These are phyloP conservation scores for Narcine bancroftii DNA, from an alignment of 2,113 vertebrate genomes.

Conservation along the genomic window DNA sequence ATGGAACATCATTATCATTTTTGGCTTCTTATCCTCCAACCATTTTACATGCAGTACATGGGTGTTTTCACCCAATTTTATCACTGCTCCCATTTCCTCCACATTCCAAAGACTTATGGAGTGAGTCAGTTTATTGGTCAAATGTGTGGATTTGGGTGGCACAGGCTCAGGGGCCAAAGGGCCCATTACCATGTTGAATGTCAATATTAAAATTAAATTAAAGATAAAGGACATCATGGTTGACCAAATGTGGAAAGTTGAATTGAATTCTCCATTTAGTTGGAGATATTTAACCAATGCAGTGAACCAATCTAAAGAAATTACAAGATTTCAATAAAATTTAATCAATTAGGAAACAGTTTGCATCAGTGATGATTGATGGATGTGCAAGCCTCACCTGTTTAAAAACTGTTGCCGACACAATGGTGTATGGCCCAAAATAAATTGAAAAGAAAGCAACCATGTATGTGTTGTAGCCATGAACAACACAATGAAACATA, in stretches of 20 bases:
- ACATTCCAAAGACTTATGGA: too few species aligned
- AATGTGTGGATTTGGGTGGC: too few species aligned
- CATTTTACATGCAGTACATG: too few species aligned
- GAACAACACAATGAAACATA: not conserved
- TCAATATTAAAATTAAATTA: too few species aligned
- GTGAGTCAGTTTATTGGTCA: too few species aligned
- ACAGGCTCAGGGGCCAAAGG: too few species aligned
- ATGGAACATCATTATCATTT: too few species aligned
- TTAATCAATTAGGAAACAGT: not conserved
- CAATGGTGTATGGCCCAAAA: not conserved
- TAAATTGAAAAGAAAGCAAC: not conserved
- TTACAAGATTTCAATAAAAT: not conserved
- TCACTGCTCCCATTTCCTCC: too few species aligned
- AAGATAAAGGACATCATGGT: too few species aligned
- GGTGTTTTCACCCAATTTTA: too few species aligned
- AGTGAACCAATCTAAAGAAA: not conserved
- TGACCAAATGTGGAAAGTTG: not conserved
- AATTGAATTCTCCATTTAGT: slow-evolving; percentile 11
- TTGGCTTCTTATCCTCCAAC: too few species aligned
- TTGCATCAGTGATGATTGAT: not conserved
- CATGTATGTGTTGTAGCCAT: not conserved
- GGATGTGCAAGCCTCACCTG: not conserved
- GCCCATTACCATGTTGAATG: too few species aligned
- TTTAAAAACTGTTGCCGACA: not conserved
- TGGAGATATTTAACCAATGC: not conserved